Percentiles rank a stretch among this genome's conserved stretches.
phyloP scores from a whole-genome alignment of 2,888 invertebrate species.

The Drosophila fulvimacula region DNA sequence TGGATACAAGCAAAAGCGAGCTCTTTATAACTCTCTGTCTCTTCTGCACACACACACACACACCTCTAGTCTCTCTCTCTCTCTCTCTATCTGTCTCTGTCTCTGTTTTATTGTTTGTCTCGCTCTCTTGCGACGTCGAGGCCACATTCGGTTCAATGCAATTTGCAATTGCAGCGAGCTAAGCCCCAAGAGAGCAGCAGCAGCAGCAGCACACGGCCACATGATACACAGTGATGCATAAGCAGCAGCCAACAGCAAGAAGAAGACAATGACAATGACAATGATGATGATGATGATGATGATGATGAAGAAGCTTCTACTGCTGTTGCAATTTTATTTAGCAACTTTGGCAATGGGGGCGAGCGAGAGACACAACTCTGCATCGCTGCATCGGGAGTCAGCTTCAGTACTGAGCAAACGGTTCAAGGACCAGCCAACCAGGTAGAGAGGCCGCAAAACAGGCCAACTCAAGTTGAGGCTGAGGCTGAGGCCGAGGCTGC shows the following conservation, averaged over 20 bases:
- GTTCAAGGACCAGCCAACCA: constrained; percentile 82
- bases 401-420: constrained; percentile 51
- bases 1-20: constrained; percentile 42
- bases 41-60: not conserved
- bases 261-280: constrained; percentile 10
- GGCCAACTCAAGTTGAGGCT: constrained; percentile 41
- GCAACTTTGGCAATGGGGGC: constrained; percentile 43
- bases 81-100: constrained; percentile 1
- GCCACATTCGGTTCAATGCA: constrained; percentile 61
- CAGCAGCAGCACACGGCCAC: constrained; percentile 17
- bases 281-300: constrained; percentile 6
- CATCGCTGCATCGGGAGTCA: constrained; percentile 21
- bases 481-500: constrained; percentile 22
- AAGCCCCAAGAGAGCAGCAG: constrained; percentile 40
- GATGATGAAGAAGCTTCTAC: constrained; percentile 21
- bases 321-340: constrained; percentile 28
- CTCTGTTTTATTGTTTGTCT: constrained; percentile 26
- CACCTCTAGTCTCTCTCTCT: not conserved
- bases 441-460: constrained; percentile 41
- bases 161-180: constrained; percentile 55
- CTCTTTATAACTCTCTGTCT: constrained; percentile 17
- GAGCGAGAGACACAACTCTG: constrained; percentile 9
- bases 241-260: constrained; percentile 20
- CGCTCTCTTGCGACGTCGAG: constrained; percentile 36
- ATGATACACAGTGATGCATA: constrained; percentile 21